These are phyloP conservation scores for Pitangus sulphuratus DNA, from an alignment of 2,797 vertebrate genomes.

Conservation along the genomic window DNA sequence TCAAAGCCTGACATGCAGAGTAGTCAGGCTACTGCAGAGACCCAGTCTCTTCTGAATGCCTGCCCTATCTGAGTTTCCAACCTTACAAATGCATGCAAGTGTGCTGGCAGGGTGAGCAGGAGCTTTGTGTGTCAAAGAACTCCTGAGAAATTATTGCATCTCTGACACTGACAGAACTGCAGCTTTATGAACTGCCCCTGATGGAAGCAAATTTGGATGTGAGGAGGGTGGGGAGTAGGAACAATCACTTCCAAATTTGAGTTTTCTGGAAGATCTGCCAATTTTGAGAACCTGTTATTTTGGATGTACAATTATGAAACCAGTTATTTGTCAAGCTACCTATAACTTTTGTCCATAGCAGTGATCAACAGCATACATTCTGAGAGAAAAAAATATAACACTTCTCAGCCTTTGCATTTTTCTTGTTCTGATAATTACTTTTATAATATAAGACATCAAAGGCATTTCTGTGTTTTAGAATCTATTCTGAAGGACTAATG, in stretches of 20 bases:
- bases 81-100: not conserved
- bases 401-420: not conserved
- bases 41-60: not conserved
- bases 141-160: not conserved
- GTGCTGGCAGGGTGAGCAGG: not conserved
- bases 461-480: not conserved
- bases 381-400: not conserved
- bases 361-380: not conserved
- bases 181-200: not conserved
- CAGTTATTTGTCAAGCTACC: not conserved
- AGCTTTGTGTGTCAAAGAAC: not conserved
- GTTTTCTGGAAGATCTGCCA: not conserved
- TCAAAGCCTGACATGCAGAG: not conserved
- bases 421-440: not conserved
- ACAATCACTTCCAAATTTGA: not conserved
- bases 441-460: not conserved
- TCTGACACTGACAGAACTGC: not conserved
- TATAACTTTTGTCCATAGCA: not conserved
- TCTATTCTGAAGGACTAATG: not conserved
- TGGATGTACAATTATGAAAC: not conserved
- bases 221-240: not conserved
- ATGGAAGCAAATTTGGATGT: not conserved
- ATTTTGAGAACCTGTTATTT: not conserved
- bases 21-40: not conserved
- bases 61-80: rapidly evolving